phyloP scores from a whole-genome alignment of 2,888 invertebrate species.

The Stramonita haemastoma region DNA sequence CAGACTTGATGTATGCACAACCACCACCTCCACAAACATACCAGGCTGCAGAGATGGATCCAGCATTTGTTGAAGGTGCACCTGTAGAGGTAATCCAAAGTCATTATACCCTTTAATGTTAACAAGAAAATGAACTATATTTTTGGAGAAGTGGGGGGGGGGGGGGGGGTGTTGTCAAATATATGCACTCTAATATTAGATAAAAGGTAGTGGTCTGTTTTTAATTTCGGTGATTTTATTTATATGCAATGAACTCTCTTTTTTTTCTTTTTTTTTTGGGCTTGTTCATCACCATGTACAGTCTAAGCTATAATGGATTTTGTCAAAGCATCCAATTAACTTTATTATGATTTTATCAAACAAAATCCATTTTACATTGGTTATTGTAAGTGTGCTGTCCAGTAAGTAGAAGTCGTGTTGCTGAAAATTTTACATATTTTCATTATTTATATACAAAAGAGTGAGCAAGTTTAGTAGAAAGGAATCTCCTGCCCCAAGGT shows the following conservation, averaged over 20 bases:
- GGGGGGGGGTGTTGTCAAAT: neutral
- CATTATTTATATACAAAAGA: neutral
- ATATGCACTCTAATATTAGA: neutral
- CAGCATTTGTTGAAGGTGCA: slow-evolving; percentile 60
- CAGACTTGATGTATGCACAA: slow-evolving; percentile 73
- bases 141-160: neutral
- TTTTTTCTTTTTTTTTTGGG: neutral
- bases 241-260: slow-evolving; percentile 18
- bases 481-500: neutral
- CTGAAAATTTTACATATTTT: slow-evolving; percentile 13
- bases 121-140: neutral
- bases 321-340: neutral
- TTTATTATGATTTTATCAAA: neutral
- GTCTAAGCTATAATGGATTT: neutral
- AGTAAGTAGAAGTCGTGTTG: neutral
- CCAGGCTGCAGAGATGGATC: slow-evolving; percentile 63
- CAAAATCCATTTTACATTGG: neutral
- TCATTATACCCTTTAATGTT: slow-evolving; percentile 48
- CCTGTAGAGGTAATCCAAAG: slow-evolving; percentile 63
- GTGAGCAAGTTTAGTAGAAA: neutral
- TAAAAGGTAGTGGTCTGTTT: slow-evolving; percentile 4
- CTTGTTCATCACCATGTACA: neutral
- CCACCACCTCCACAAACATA: slow-evolving; percentile 69
- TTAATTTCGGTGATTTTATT: slow-evolving; percentile 12
- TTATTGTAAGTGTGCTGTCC: neutral